Evolutionary conservation across 1,140 invertebrate genomes (phyloP).

Genomic region (Leptoteleia sp.): DNA sequence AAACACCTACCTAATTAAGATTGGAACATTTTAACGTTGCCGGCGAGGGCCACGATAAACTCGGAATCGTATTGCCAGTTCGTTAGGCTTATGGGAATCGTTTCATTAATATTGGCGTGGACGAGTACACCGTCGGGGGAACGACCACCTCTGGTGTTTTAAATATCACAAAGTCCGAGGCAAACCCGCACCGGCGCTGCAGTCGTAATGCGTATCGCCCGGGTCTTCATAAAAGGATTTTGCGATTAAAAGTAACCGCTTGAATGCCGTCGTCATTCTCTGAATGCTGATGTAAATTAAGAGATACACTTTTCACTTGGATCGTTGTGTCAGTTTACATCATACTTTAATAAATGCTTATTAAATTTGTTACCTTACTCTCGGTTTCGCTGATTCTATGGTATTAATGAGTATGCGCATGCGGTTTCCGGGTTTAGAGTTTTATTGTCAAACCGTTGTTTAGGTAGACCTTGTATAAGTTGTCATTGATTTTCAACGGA

Average conservation of each 20-base stretch:
- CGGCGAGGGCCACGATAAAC: constrained; percentile 77
- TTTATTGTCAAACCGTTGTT: too few species aligned
- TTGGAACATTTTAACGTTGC: constrained; percentile 81
- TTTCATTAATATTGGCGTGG: constrained; percentile 81
- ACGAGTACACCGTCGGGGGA: constrained; percentile 66
- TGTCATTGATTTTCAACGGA: too few species aligned
- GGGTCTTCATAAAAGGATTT: neutral
- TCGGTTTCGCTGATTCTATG: too few species aligned
- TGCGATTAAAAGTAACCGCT: neutral
- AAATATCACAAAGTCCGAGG: constrained; percentile 58
- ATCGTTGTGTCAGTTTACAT: too few species aligned
- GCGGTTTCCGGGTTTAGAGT: too few species aligned
- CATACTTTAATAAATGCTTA: too few species aligned
- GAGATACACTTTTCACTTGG: too few species aligned
- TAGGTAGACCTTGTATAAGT: too few species aligned
- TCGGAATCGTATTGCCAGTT: constrained; percentile 77
- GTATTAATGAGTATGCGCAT: too few species aligned
- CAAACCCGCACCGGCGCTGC: neutral
- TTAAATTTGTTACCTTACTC: too few species aligned
- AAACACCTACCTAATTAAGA: constrained; percentile 82
- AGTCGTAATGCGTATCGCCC: neutral
- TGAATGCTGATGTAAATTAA: neutral
- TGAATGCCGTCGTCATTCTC: neutral
- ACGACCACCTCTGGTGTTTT: constrained; percentile 77
- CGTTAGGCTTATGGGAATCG: constrained; percentile 78